phyloP scores from a whole-genome alignment of 35 echinoderm and acorn worm genomes.

The Patiria miniata region DNA sequence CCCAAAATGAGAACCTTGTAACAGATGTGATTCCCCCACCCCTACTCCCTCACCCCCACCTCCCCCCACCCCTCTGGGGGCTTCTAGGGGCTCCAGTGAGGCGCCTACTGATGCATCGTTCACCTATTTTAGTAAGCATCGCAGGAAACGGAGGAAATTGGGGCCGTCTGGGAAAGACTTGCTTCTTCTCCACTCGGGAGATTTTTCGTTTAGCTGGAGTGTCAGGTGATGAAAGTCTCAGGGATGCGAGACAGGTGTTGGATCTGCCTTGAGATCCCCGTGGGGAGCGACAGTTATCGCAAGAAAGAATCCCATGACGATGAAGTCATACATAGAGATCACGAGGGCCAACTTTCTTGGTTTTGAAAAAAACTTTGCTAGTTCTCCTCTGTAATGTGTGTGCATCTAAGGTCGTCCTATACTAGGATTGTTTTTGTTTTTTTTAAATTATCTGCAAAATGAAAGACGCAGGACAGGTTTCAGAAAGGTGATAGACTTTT shows the following conservation, averaged over 20 bases:
- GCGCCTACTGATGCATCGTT: background rate
- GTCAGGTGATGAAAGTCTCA: background rate
- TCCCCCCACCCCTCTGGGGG: background rate
- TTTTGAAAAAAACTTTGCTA: too few species aligned
- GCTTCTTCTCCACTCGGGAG: conserved; percentile 5
- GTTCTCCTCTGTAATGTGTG: too few species aligned
- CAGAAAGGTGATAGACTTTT: too few species aligned
- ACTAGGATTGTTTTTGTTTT: too few species aligned
- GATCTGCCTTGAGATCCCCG: background rate
- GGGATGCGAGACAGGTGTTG: background rate
- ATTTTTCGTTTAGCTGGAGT: background rate
- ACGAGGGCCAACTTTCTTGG: too few species aligned
- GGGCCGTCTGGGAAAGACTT: background rate
- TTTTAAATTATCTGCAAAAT: too few species aligned
- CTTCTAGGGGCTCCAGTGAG: background rate
- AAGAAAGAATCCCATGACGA: conserved; percentile 14
- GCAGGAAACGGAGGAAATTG: conserved; percentile 22
- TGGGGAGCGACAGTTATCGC: background rate
- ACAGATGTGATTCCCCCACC: too few species aligned
- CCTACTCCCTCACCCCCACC: background rate
- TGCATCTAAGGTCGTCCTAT: too few species aligned
- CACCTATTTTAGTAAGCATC: conserved; percentile 11
- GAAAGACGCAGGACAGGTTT: too few species aligned
- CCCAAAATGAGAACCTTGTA: background rate
- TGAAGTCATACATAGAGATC: conserved; percentile 4